A percentile compares a stretch with the other conserved stretches of the same genome.
Evolutionary conservation across 2,888 invertebrate genomes (phyloP).

Genomic region (Drosophila putrida): DNA sequence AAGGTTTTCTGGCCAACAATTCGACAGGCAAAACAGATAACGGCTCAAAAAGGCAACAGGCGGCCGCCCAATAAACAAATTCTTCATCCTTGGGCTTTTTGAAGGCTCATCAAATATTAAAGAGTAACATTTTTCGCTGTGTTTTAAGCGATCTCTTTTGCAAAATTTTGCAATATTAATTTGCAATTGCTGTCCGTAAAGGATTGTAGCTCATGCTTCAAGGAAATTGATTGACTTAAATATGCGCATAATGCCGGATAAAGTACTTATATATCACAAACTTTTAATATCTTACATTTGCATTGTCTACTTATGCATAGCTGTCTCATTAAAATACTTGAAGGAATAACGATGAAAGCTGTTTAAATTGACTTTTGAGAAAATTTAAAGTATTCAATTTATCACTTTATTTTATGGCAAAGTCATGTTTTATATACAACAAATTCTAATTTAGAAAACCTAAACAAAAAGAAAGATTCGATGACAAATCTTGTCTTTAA

Average conservation of each 20-base stretch:
- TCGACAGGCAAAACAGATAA: background rate
- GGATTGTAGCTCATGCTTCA: constrained; percentile 40
- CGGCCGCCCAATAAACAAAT: constrained; percentile 33
- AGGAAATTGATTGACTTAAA: constrained; percentile 45
- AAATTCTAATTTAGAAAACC: too few relatives aligned
- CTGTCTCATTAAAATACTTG: background rate
- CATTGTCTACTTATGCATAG: constrained; percentile 17
- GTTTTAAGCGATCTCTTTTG: constrained; percentile 27
- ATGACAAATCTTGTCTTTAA: too few relatives aligned
- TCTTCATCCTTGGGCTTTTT: constrained; percentile 24
- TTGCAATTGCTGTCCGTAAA: constrained; percentile 31
- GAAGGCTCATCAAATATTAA: constrained; percentile 51
- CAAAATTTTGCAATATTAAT: constrained; percentile 46
- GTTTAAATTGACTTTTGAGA: too few relatives aligned
- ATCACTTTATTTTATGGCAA: too few relatives aligned
- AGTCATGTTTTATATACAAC: too few relatives aligned
- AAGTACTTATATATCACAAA: constrained; percentile 3
- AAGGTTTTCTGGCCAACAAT: constrained; percentile 24
- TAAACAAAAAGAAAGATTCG: too few relatives aligned
- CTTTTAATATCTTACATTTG: constrained; percentile 28
- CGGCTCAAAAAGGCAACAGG: constrained; percentile 42
- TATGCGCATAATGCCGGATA: constrained; percentile 62
- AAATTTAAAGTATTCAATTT: too few relatives aligned
- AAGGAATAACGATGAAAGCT: background rate
- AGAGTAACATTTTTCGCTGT: constrained; percentile 15